Conservation (phyloP, 1,140 invertebrate species). For the Arion vulgaris region DNA sequence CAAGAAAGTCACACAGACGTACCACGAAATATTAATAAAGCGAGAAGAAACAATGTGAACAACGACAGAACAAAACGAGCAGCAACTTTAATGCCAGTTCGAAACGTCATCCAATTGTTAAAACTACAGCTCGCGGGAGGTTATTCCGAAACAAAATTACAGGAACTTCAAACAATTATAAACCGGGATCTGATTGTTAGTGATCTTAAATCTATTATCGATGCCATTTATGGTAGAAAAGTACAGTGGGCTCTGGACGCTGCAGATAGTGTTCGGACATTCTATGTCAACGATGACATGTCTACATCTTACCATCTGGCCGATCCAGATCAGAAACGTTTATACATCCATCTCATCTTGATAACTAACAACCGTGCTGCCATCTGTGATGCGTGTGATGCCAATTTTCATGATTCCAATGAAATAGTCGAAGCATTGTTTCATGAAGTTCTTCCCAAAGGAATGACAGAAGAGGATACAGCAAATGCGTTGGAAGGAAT, state of each 20-base stretch:
- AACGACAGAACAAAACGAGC: not conserved
- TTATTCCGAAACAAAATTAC: not conserved
- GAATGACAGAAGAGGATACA: not conserved
- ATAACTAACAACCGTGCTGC: constrained; percentile 3
- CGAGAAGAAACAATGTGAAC: not conserved
- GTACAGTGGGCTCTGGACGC: not conserved
- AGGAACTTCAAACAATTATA: not conserved
- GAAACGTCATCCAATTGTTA: not conserved
- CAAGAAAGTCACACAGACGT: not conserved
- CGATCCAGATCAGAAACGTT: not conserved
- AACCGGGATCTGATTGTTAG: not conserved
- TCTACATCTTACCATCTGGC: not conserved
- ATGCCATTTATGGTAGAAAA: not conserved
- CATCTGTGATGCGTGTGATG: not conserved
- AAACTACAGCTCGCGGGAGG: not conserved
- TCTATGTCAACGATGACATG: not conserved
- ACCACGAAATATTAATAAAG: too few species aligned
- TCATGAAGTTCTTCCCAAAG: not conserved
- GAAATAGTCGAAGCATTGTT: not conserved
- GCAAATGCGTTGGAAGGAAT: not conserved
- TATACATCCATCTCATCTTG: not conserved
- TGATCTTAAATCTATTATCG: not conserved
- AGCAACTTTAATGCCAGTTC: not conserved
- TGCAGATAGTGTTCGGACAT: not conserved
- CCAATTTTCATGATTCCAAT: not conserved